Percentiles rank a stretch among this genome's conserved stretches.
Conservation (phyloP, 2,888 invertebrate species). For the Xiphydria camelus region DNA sequence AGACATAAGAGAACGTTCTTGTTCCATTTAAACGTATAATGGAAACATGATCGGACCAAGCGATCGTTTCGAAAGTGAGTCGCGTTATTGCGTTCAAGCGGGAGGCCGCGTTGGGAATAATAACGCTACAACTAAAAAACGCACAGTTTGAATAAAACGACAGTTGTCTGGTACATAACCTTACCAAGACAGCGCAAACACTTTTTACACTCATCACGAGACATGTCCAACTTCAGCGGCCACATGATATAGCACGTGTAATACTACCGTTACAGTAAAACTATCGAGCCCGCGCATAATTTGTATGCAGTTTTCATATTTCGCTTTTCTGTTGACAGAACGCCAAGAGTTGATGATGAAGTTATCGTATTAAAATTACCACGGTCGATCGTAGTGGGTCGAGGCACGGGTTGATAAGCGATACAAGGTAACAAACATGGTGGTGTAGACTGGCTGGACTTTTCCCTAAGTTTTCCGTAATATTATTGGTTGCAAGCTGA, state of each 20-base stretch:
- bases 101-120: too few relatives aligned
- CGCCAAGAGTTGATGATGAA: constrained; percentile 34
- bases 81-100: too few relatives aligned
- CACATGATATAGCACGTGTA: constrained; percentile 57
- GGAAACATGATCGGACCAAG: too few relatives aligned
- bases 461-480: too few relatives aligned
- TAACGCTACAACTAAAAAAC: too few relatives aligned
- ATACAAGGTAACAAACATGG: too few relatives aligned
- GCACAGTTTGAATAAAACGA: constrained; percentile 3
- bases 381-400: constrained; percentile 2
- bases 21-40: too few relatives aligned
- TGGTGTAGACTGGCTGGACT: too few relatives aligned
- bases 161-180: constrained; percentile 38
- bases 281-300: constrained; percentile 11
- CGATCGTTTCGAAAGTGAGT: too few relatives aligned
- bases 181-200: constrained; percentile 85
- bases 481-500: too few relatives aligned
- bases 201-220: constrained; percentile 86
- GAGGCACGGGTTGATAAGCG: constrained; percentile 1
- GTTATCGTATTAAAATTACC: constrained; percentile 22
- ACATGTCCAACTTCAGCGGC: constrained; percentile 80
- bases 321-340: constrained; percentile 38
- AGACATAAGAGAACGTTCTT: too few relatives aligned
- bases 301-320: constrained; percentile 23
- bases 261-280: constrained; percentile 14